Percentiles rank a stretch among this genome's conserved stretches.
Evolutionary conservation across 2,113 vertebrate species (phyloP).

Genomic region (Lophius piscatorius): DNA sequence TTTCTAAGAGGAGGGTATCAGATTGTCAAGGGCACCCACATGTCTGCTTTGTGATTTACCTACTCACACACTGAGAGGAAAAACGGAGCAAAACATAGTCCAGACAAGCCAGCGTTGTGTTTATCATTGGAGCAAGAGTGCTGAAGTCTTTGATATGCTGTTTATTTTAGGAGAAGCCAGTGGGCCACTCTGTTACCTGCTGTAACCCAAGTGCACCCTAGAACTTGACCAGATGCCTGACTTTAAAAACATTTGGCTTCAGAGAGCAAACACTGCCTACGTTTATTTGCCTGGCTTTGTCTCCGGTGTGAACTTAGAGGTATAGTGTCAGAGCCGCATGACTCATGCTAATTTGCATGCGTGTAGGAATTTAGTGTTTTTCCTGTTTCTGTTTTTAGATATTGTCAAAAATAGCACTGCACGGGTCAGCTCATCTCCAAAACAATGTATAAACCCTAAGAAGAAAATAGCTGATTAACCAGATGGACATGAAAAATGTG

Average conservation of each 20-base stretch:
- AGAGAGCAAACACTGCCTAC: slow-evolving; percentile 14
- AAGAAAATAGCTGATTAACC: no score
- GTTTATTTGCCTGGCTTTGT: slow-evolving; percentile 14
- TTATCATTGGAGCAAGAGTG: slow-evolving; percentile 38
- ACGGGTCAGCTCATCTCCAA: no score
- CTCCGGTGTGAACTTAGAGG: not conserved
- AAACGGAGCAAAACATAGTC: slow-evolving; percentile 48
- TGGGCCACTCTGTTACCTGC: slow-evolving; percentile 58
- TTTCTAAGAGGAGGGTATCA: slow-evolving; percentile 26
- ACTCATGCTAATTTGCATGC: no score
- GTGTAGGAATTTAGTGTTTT: not conserved
- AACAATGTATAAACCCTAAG: no score
- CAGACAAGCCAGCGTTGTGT: slow-evolving; percentile 44
- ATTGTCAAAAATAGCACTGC: no score
- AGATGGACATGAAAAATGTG: no score
- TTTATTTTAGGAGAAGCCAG: slow-evolving; percentile 55
- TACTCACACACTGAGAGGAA: slow-evolving; percentile 18
- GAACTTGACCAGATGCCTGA: slow-evolving; percentile 55
- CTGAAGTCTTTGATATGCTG: slow-evolving; percentile 58
- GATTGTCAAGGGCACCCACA: slow-evolving; percentile 34
- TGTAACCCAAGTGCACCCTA: slow-evolving; percentile 44
- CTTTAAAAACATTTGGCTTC: slow-evolving; percentile 34
- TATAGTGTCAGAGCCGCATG: not conserved
- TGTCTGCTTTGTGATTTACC: slow-evolving; percentile 30
- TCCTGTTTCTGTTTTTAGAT: not conserved